A percentile compares a stretch with the other conserved stretches of the same genome.
Conservation (phyloP, 2,113 vertebrate genomes). For the Panurus biarmicus region DNA sequence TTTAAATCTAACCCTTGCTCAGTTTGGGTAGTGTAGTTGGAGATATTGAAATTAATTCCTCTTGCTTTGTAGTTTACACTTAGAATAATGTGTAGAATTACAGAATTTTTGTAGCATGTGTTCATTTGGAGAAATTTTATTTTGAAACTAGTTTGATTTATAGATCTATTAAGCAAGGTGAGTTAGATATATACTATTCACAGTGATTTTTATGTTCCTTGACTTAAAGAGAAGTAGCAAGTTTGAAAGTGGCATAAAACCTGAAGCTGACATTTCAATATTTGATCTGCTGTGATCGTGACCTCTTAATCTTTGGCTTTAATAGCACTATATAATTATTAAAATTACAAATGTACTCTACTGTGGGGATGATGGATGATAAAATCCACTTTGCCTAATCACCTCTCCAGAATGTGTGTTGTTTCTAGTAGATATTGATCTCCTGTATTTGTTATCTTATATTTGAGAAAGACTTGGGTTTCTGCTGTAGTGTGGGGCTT, state of each 20-base stretch:
- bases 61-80: slow-evolving; percentile 5
- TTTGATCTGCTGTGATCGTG: slow-evolving; percentile 12
- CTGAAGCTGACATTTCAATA: background rate
- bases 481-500: background rate
- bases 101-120: background rate
- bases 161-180: slow-evolving; percentile 37
- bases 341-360: background rate
- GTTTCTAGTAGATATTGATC: background rate
- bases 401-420: background rate
- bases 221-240: slow-evolving; percentile 21
- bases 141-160: slow-evolving; percentile 23
- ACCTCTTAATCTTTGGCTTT: slow-evolving; percentile 35
- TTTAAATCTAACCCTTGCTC: background rate
- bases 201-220: slow-evolving; percentile 23
- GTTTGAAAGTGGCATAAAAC: slow-evolving; percentile 47
- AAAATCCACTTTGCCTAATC: slow-evolving; percentile 18
- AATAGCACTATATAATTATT: slow-evolving; percentile 14
- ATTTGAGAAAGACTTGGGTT: background rate
- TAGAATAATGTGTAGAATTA: background rate
- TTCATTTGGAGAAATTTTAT: background rate
- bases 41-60: background rate
- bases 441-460: background rate
- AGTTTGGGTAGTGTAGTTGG: background rate
- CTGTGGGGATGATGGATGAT: slow-evolving; percentile 9
- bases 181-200: background rate